Conservation (phyloP, 2,888 invertebrate genomes). For the Chironomus riparius region DNA sequence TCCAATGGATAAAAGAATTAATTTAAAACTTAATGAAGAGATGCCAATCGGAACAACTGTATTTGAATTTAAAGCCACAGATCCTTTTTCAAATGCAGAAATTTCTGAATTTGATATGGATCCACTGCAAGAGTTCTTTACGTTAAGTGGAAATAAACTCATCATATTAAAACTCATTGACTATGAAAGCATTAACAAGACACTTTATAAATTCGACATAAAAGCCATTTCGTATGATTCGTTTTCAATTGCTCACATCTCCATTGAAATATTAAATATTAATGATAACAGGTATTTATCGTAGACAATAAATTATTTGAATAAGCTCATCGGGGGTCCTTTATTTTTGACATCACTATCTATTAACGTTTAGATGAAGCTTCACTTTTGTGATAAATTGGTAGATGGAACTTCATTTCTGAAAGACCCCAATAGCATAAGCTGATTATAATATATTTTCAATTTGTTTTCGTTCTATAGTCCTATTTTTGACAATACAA, state of each 20-base stretch:
- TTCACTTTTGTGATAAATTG: too few relatives aligned
- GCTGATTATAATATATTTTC: background rate
- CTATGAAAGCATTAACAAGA: slow-evolving; percentile 59
- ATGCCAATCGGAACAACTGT: slow-evolving; percentile 65
- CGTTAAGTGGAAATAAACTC: slow-evolving; percentile 62
- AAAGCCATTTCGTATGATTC: slow-evolving; percentile 43
- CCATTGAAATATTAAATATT: background rate
- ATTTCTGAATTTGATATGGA: slow-evolving; percentile 53
- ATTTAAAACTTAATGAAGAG: slow-evolving; percentile 63
- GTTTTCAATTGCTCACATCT: slow-evolving; percentile 6
- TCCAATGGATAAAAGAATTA: slow-evolving; percentile 56
- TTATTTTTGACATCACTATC: too few relatives aligned
- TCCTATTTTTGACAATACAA: slow-evolving; percentile 58
- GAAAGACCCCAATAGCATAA: background rate
- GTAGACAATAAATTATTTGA: background rate
- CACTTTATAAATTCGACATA: slow-evolving; percentile 50
- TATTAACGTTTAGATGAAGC: too few relatives aligned
- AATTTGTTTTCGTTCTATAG: slow-evolving; percentile 69
- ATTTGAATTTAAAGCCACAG: slow-evolving; percentile 58
- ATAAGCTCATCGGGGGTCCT: background rate
- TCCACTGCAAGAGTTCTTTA: slow-evolving; percentile 45
- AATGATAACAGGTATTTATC: slow-evolving; percentile 10
- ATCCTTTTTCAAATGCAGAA: slow-evolving; percentile 55
- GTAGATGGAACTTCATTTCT: background rate
- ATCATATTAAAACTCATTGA: slow-evolving; percentile 65